Percentiles rank a stretch among this genome's conserved stretches.
These are phyloP conservation scores for Tauraco hartlaubi DNA, from an alignment of 2,797 vertebrate genomes.

Conservation along the genomic window DNA sequence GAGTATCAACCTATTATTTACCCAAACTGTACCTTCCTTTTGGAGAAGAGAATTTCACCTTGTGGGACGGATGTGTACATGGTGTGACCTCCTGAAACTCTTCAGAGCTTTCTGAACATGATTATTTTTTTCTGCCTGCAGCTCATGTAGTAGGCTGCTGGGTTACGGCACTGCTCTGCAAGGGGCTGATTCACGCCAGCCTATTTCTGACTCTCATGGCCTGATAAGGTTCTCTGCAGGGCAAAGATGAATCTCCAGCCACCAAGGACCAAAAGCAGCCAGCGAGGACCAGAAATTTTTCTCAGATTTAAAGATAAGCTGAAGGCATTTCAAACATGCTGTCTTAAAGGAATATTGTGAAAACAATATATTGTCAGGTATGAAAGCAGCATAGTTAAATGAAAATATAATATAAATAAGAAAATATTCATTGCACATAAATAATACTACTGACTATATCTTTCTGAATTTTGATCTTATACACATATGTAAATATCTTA, in stretches of 20 bases:
- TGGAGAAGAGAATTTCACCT: neutral
- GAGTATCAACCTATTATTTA: neutral
- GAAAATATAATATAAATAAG: neutral
- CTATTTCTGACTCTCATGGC: neutral
- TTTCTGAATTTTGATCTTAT: neutral
- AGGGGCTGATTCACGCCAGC: neutral
- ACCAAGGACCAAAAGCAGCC: neutral
- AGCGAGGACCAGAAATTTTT: neutral
- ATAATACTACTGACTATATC: neutral
- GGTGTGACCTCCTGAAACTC: neutral
- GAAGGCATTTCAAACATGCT: neutral
- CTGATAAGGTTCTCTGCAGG: neutral
- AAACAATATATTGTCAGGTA: neutral
- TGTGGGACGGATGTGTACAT: accelerated
- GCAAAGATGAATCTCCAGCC: neutral
- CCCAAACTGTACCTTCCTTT: neutral
- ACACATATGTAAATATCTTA: neutral
- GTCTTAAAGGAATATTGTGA: neutral
- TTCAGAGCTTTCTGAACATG: neutral
- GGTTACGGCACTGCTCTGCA: neutral
- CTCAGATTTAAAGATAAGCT: neutral
- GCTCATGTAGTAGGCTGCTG: neutral
- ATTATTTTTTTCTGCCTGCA: neutral
- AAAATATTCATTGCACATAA: neutral
- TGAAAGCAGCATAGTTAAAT: neutral